phyloP scores from a whole-genome alignment of 1,140 invertebrate genomes.

The Tachypleus tridentatus region DNA sequence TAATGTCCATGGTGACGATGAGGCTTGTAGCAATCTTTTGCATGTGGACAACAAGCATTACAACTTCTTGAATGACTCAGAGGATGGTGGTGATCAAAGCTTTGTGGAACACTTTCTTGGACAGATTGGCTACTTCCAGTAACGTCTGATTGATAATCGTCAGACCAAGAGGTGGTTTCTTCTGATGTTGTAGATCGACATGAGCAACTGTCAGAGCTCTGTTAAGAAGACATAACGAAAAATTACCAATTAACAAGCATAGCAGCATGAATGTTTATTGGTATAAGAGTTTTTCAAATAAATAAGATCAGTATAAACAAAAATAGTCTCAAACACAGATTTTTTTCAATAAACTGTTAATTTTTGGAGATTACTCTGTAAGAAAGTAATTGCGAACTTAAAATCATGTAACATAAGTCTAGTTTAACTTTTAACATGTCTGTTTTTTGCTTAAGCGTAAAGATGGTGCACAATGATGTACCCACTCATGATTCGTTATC shows the following conservation, averaged over 20 bases:
- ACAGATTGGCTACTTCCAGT: slow-evolving; percentile 2
- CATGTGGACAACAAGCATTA: slow-evolving; percentile 11
- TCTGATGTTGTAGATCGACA: slow-evolving; percentile 21
- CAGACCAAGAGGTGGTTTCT: slow-evolving; percentile 17
- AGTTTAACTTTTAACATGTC: too few relatives aligned
- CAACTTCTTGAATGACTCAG: slow-evolving; percentile 10
- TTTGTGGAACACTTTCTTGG: slow-evolving; percentile 3
- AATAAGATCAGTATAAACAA: not conserved
- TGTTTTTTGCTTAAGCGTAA: too few relatives aligned
- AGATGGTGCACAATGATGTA: too few relatives aligned
- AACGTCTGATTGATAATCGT: slow-evolving; percentile 20
- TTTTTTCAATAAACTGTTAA: too few relatives aligned
- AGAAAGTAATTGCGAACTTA: too few relatives aligned
- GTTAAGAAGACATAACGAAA: not conserved
- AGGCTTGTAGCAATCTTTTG: slow-evolving; percentile 1
- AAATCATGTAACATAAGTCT: too few relatives aligned
- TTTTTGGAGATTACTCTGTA: too few relatives aligned
- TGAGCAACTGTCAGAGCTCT: slow-evolving; percentile 21
- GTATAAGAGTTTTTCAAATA: too few relatives aligned
- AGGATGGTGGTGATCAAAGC: slow-evolving; percentile 6
- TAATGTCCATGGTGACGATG: not conserved
- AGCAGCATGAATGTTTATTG: not conserved
- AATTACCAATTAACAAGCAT: not conserved
- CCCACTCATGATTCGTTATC: too few relatives aligned
- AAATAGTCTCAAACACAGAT: not conserved